Conservation (phyloP, 2,888 invertebrate genomes). For the Nomada lathburiana region DNA sequence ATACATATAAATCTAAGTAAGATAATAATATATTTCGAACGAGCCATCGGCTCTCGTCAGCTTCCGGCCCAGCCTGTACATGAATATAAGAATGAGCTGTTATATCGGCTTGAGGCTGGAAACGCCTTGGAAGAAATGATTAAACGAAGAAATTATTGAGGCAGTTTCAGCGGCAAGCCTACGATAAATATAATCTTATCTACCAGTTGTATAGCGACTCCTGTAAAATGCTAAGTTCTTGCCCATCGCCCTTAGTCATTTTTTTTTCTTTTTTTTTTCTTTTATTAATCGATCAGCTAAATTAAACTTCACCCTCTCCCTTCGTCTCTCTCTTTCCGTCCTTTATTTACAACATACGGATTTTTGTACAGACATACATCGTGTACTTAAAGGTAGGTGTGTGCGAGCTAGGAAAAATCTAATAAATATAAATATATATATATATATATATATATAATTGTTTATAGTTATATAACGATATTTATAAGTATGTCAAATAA, state of each 20-base stretch:
- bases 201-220: slow-evolving; percentile 69
- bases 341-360: slow-evolving; percentile 66
- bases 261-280: not conserved
- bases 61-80: slow-evolving; percentile 47
- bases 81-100: slow-evolving; percentile 25
- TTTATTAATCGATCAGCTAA: slow-evolving; percentile 30
- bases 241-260: slow-evolving; percentile 56
- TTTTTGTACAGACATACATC: slow-evolving; percentile 73
- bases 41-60: slow-evolving; percentile 7
- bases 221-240: slow-evolving; percentile 76
- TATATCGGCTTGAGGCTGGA: slow-evolving; percentile 30
- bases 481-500: slow-evolving; percentile 81
- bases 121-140: not conserved
- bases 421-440: slow-evolving; percentile 66
- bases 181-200: not conserved
- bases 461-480: slow-evolving; percentile 77
- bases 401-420: slow-evolving; percentile 62
- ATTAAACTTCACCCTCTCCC: slow-evolving; percentile 20
- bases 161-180: slow-evolving; percentile 46
- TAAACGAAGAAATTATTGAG: not conserved
- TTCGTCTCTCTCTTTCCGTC: slow-evolving; percentile 42
- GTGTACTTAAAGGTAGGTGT: slow-evolving; percentile 64
- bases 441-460: slow-evolving; percentile 70
- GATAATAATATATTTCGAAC: slow-evolving; percentile 73
- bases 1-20: slow-evolving; percentile 73